Evolutionary conservation across 2,797 vertebrate genomes (phyloP).

Genomic region (Pantherophis vulpinus): DNA sequence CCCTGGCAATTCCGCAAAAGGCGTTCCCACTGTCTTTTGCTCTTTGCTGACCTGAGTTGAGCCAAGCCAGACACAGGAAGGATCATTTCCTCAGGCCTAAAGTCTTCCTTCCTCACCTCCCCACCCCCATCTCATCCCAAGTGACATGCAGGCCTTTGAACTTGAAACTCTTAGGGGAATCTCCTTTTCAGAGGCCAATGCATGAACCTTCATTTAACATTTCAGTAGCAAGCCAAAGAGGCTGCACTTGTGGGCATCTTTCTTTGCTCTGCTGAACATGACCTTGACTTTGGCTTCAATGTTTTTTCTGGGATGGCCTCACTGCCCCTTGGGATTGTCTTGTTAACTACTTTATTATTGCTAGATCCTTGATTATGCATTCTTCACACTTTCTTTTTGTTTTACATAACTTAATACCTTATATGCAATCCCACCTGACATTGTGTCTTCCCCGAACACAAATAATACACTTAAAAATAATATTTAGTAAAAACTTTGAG

Average conservation of each 20-base stretch:
- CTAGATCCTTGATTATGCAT: neutral
- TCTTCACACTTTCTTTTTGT: neutral
- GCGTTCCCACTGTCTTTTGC: neutral
- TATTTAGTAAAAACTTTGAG: slow-evolving; percentile 21
- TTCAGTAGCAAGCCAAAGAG: neutral
- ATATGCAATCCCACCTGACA: neutral
- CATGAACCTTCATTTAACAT: neutral
- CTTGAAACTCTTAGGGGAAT: neutral
- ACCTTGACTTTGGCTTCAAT: neutral
- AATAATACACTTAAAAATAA: neutral
- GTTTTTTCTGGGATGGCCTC: neutral
- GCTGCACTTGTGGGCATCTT: neutral
- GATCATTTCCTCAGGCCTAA: neutral
- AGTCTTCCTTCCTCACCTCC: neutral
- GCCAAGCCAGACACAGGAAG: neutral
- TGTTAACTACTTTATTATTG: neutral
- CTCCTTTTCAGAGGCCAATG: neutral
- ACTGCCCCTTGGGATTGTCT: neutral
- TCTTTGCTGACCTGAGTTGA: neutral
- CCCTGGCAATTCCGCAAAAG: neutral
- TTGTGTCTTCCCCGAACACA: neutral
- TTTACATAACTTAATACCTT: neutral
- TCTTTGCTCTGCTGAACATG: neutral
- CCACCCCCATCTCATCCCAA: neutral
- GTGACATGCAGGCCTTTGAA: neutral